Evolutionary conservation across 2,888 invertebrate genomes (phyloP).

Genomic region (Conus canariensis): DNA sequence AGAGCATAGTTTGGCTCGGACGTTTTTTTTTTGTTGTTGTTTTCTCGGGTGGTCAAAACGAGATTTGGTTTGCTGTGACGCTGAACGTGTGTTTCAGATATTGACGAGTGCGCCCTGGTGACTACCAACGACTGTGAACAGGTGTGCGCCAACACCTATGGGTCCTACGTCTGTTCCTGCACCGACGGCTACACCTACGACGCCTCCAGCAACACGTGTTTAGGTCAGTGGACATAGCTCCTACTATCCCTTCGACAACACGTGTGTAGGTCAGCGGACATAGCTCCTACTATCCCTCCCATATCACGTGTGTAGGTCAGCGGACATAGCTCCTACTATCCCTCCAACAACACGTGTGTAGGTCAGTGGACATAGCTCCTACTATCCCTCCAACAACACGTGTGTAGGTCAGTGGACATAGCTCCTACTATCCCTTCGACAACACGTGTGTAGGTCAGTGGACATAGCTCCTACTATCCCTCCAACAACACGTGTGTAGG

Average conservation of each 20-base stretch:
- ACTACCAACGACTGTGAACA: conserved; percentile 40
- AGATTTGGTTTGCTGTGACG: too few relatives aligned
- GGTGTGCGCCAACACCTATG: conserved; percentile 43
- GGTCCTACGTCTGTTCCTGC: conserved; percentile 46
- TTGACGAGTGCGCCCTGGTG: conserved; percentile 45
- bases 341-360: neutral
- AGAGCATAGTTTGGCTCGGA: neutral
- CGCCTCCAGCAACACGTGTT: conserved; percentile 1
- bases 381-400: too few relatives aligned
- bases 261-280: conserved; percentile 31
- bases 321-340: neutral
- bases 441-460: too few relatives aligned
- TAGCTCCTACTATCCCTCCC: neutral
- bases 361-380: neutral
- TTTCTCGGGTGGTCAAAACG: too few relatives aligned
- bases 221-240: conserved; percentile 18
- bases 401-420: too few relatives aligned
- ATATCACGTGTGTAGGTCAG: neutral
- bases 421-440: too few relatives aligned
- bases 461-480: too few relatives aligned
- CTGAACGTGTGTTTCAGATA: conserved; percentile 40
- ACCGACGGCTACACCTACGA: conserved; percentile 32
- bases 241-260: neutral
- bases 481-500: too few relatives aligned
- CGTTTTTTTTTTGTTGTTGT: too few relatives aligned